These are phyloP conservation scores for Diachasma alloeum DNA, from an alignment of 1,140 invertebrate species.

Conservation along the genomic window DNA sequence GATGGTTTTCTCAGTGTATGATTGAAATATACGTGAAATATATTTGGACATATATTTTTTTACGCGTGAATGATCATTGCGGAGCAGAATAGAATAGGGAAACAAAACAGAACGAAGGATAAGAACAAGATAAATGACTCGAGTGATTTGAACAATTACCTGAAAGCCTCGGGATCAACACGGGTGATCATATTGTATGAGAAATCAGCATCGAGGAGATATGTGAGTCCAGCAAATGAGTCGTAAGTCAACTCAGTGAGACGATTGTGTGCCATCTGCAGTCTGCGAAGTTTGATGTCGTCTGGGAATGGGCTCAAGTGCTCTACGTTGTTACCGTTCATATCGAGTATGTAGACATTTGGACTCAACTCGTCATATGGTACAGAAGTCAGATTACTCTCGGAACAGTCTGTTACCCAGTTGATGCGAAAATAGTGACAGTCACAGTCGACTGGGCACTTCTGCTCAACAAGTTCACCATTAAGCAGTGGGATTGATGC, in stretches of 20 bases:
- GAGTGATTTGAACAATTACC: constrained; percentile 59
- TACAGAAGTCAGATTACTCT: constrained; percentile 76
- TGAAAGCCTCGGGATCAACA: constrained; percentile 73
- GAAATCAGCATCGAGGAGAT: constrained; percentile 75
- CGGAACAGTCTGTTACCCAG: constrained; percentile 80
- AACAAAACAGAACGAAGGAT: too few relatives aligned
- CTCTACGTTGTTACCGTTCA: constrained; percentile 75
- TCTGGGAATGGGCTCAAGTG: constrained; percentile 69
- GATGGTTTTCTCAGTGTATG: too few relatives aligned
- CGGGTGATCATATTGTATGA: constrained; percentile 71
- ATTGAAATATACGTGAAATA: too few relatives aligned
- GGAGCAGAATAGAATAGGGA: too few relatives aligned
- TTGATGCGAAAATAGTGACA: constrained; percentile 80
- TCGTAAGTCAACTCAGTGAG: constrained; percentile 69
- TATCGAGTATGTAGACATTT: constrained; percentile 75
- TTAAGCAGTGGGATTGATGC: constrained; percentile 46
- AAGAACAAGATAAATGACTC: too few relatives aligned
- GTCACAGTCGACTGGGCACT: constrained; percentile 77
- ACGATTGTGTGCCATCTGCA: constrained; percentile 76
- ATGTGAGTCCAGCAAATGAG: constrained; percentile 71
- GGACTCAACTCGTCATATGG: constrained; percentile 74
- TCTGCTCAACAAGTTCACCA: constrained; percentile 71
- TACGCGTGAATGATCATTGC: too few relatives aligned
- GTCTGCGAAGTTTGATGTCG: constrained; percentile 73
- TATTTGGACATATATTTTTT: too few relatives aligned